Conservation (phyloP, 2,888 invertebrate species). For the Machimus rusticus region DNA sequence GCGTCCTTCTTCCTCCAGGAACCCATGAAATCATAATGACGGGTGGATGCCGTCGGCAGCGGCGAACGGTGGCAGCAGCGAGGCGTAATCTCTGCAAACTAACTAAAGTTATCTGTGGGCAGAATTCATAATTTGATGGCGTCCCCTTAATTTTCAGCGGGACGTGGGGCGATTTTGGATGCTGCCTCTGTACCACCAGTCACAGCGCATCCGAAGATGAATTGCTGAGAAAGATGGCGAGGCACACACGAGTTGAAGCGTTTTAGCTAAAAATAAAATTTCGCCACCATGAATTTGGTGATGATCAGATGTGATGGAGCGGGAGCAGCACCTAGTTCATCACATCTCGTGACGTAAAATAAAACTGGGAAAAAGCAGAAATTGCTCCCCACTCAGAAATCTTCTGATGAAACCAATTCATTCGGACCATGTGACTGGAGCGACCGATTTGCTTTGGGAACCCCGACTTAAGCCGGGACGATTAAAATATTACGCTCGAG, state of each 20-base stretch:
- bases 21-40: neutral
- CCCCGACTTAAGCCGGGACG: conserved; percentile 44
- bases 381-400: neutral
- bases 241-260: neutral
- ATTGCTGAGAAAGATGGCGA: neutral
- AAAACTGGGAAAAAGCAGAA: neutral
- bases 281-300: neutral
- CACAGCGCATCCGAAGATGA: neutral
- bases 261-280: conserved; percentile 10
- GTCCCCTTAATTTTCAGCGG: neutral
- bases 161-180: neutral
- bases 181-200: neutral
- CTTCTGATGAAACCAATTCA: neutral
- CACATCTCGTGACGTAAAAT: neutral
- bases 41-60: neutral
- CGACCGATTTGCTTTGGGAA: conserved; percentile 44
- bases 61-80: neutral
- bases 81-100: conserved; percentile 26
- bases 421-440: conserved; percentile 17
- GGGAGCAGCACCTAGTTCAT: neutral
- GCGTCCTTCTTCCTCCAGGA: neutral
- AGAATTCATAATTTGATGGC: conserved; percentile 31
- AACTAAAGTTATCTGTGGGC: conserved; percentile 30
- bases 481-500: conserved; percentile 51
- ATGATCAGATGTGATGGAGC: neutral